Evolutionary conservation across 2,888 invertebrate species (phyloP).

Genomic region (Eumerus sabulonum): DNA sequence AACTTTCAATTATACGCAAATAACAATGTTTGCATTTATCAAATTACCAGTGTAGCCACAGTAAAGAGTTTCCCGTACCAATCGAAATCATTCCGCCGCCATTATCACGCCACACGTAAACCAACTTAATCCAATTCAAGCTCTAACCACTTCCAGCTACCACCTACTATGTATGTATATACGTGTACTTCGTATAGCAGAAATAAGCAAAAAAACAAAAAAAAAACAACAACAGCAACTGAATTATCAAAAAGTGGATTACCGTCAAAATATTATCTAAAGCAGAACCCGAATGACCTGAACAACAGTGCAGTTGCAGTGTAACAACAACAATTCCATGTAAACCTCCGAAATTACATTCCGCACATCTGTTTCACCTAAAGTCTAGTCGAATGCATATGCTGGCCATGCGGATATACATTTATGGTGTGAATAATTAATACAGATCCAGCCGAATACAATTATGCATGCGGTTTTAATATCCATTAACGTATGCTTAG

Average conservation of each 20-base stretch:
- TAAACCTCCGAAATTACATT: slow-evolving; percentile 58
- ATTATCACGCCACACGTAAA: too few relatives aligned
- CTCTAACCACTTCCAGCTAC: too few relatives aligned
- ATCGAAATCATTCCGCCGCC: too few relatives aligned
- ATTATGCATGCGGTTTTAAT: slow-evolving; percentile 69
- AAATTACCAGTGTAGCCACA: too few relatives aligned
- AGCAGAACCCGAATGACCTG: slow-evolving; percentile 1
- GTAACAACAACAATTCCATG: slow-evolving; percentile 33
- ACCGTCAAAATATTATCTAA: slow-evolving; percentile 55
- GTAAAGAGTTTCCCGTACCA: too few relatives aligned
- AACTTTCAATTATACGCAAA: too few relatives aligned
- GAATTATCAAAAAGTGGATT: slow-evolving; percentile 59
- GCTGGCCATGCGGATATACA: not conserved
- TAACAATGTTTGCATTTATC: too few relatives aligned
- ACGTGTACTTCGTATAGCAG: not conserved
- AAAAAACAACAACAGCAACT: not conserved
- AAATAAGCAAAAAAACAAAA: not conserved
- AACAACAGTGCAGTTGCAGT: too few relatives aligned
- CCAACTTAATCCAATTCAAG: too few relatives aligned
- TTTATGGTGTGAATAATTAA: slow-evolving; percentile 64
- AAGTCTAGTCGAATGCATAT: slow-evolving; percentile 21
- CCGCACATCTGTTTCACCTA: slow-evolving; percentile 60
- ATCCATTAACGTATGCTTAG: slow-evolving; percentile 69
- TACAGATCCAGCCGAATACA: slow-evolving; percentile 66
- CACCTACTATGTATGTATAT: too few relatives aligned